Percentiles rank a stretch among this genome's conserved stretches.
These are phyloP conservation scores for Brachionus koreanus DNA, from an alignment of 1,140 invertebrate species.

Conservation along the genomic window DNA sequence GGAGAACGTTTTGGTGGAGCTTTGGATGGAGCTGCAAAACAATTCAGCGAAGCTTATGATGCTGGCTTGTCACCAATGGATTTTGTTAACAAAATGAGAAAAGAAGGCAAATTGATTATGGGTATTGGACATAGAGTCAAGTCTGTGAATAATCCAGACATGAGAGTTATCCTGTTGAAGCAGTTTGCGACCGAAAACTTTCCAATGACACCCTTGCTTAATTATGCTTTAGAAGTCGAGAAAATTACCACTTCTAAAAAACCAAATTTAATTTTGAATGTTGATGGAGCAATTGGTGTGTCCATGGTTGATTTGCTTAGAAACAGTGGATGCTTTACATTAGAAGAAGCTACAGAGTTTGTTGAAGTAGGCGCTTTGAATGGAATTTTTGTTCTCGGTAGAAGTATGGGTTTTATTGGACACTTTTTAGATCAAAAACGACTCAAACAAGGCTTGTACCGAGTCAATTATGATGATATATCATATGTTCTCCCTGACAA, in stretches of 20 bases:
- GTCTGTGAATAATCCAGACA: conserved; percentile 97
- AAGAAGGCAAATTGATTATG: conserved; percentile 96
- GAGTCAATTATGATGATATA: conserved; percentile 99
- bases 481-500: conserved; percentile 86
- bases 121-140: conserved; percentile 97
- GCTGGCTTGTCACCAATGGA: conserved; percentile 89
- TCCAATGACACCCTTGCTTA: conserved; percentile 81
- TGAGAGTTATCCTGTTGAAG: conserved; percentile 89
- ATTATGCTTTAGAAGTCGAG: conserved; percentile 94
- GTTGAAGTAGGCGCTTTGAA: conserved; percentile 96
- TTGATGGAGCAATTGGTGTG: conserved; percentile 94
- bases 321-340: conserved; percentile 70
- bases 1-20: conserved; percentile 98
- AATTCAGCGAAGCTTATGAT: conserved; percentile 93
- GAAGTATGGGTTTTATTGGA: conserved; percentile 97
- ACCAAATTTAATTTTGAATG: conserved; percentile 97
- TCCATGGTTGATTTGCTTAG: conserved; percentile 93
- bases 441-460: conserved; percentile 95
- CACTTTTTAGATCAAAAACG: conserved; percentile 98
- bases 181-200: conserved; percentile 91
- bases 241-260: conserved; percentile 83
- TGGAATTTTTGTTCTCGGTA: conserved; percentile 92
- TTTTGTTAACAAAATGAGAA: conserved; percentile 95
- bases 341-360: conserved; percentile 94
- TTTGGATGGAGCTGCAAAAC: conserved; percentile 86